A percentile compares a stretch with the other conserved stretches of the same genome.
These are phyloP conservation scores for Hemibagrus guttatus DNA, from an alignment of 2,797 vertebrate species.

Conservation along the genomic window DNA sequence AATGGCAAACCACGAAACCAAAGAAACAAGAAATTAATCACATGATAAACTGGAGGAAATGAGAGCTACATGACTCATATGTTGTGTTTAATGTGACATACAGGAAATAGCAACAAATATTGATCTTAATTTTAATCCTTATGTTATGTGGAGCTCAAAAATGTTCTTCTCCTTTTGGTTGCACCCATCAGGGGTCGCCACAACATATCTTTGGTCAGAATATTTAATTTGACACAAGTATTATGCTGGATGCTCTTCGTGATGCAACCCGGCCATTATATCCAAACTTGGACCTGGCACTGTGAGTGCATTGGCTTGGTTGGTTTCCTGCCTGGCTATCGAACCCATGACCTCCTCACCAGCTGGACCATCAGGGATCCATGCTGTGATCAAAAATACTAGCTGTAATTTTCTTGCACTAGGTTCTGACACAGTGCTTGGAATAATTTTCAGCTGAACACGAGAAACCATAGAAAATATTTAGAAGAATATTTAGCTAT, in stretches of 20 bases:
- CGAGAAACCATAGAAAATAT: neutral
- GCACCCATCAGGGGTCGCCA: no score
- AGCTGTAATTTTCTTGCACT: neutral
- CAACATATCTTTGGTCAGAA: no score
- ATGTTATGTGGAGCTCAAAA: neutral
- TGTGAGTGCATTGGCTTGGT: no score
- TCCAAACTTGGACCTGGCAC: no score
- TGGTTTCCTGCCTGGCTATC: no score
- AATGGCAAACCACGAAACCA: neutral
- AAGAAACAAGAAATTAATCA: neutral
- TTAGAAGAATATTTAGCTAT: neutral
- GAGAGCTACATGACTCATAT: neutral
- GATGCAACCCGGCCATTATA: no score
- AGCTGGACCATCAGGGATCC: no score
- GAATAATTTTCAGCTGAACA: neutral
- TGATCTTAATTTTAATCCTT: neutral
- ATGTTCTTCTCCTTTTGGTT: no score
- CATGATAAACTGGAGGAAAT: neutral
- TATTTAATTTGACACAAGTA: no score
- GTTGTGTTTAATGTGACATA: neutral
- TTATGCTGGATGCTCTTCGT: no score
- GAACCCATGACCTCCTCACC: no score
- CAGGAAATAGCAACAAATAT: neutral
- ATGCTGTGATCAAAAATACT: neutral
- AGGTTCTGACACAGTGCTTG: neutral